Conservation (phyloP, 2,888 invertebrate species). For the Lomographa bimaculata region DNA sequence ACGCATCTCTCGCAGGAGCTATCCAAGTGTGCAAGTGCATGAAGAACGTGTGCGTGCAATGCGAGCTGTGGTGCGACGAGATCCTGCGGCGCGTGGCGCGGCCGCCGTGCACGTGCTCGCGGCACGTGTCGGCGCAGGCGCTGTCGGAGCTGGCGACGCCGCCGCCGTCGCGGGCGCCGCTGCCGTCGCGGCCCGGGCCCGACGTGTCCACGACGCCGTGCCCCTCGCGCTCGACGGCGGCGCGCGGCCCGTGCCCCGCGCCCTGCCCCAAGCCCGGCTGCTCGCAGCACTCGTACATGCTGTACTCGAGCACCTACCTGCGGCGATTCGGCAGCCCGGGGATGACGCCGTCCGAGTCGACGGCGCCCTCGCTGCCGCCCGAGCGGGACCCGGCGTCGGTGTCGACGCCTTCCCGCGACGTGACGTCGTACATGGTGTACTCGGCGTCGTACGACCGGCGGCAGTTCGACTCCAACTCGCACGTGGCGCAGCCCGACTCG, state of each 20-base stretch:
- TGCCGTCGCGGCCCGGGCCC: conserved; percentile 46
- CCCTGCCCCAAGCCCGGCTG: conserved; percentile 14
- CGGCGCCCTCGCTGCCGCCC: neutral
- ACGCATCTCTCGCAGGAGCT: conserved; percentile 48
- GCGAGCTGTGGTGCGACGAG: conserved; percentile 73
- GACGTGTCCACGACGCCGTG: conserved; percentile 54
- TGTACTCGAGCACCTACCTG: conserved; percentile 36
- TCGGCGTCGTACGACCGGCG: neutral
- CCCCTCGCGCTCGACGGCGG: conserved; percentile 34
- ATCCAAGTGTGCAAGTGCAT: conserved; percentile 72
- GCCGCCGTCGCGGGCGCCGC: conserved; percentile 41
- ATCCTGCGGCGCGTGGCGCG: conserved; percentile 59
- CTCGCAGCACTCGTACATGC: conserved; percentile 44
- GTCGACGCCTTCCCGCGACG: neutral
- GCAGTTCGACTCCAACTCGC: neutral
- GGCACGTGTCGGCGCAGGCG: conserved; percentile 55
- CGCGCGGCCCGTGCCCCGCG: conserved; percentile 46
- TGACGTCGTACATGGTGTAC: conserved; percentile 4
- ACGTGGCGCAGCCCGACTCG: neutral
- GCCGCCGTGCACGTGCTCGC: conserved; percentile 66
- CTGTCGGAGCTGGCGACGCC: conserved; percentile 48
- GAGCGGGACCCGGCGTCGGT: too few species aligned
- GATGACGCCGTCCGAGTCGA: conserved; percentile 1
- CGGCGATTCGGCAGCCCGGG: conserved; percentile 8
- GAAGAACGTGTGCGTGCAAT: conserved; percentile 73